Evolutionary conservation across 1,140 invertebrate genomes (phyloP), one percentile per base, ranked within the genome.

Genomic region (Lasioglossum albipes): DNA sequence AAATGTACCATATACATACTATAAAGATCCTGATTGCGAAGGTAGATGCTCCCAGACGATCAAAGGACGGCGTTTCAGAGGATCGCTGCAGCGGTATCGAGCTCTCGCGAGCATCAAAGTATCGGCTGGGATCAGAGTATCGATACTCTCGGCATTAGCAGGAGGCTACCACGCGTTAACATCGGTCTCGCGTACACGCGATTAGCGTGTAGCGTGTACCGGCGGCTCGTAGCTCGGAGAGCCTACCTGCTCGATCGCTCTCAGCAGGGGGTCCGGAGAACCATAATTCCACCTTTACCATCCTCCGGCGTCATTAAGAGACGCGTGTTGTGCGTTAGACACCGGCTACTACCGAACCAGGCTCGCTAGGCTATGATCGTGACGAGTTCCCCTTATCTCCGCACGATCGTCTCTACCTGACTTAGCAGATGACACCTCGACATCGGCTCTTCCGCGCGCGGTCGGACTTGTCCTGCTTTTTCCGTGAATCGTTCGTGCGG

Each of bases 211-310:
- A 77, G 71, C 66, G 71, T 76, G 72, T 52, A 73, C 57, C 72
- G 42, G 83, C 71, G 64, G 69, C 75, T 80, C 69, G 78, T 65
- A 67, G 78, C 61, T 72, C 73, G 42, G 57, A 54, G 45, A 27
- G 12, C 69, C 79, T 87, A 87, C 83, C 86, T 87, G 86, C 78
- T 87, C 70, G 75, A 84, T 87, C 77, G 76, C 36, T 80, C 82
- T 36, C 84, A 59, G 62, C 83, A 75, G 85, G 86, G 74, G 82
- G 85, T 74, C 73, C 13, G 49, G 59, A 27, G 59, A 64, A 82
- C 79, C 70, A 76, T 87, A 87, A 87, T 87, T 87, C 72, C 82
- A 73, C 73, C 75, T 86, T 84, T 49, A 66, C 82, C 79, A 74
- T 80, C 68, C 75, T 85, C 66, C 45, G 27, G 65, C 72, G 72